Evolutionary conservation across 2,113 vertebrate genomes (phyloP).

Genomic region (Aphyosemion australe): DNA sequence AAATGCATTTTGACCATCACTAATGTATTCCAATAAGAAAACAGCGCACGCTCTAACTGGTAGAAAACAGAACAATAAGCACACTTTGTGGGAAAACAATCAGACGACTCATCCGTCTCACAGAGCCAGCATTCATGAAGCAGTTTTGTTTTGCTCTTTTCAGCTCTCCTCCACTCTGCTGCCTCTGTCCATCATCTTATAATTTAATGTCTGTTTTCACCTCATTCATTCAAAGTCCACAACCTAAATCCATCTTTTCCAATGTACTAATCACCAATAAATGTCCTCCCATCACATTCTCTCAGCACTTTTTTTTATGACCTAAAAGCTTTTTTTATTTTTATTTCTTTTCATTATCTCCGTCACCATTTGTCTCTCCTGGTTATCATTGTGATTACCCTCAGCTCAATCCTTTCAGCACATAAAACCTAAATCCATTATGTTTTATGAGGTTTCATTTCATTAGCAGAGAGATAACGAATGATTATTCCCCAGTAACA

Average conservation of each 20-base stretch:
- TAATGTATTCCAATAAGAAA: conserved; percentile 22
- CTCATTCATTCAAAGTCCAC: background rate
- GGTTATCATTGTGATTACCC: conserved; percentile 4
- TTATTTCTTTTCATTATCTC: conserved; percentile 2
- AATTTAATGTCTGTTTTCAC: background rate
- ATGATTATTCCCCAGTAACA: conserved; percentile 31
- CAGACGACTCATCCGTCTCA: conserved; percentile 15
- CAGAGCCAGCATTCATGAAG: conserved; percentile 50
- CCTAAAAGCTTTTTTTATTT: background rate
- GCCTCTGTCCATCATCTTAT: background rate
- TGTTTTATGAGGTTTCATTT: conserved; percentile 35
- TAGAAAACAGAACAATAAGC: conserved; percentile 35
- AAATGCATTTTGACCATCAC: conserved; percentile 14
- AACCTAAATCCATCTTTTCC: background rate
- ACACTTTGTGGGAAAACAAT: conserved; percentile 43
- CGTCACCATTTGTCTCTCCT: no score
- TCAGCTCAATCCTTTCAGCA: background rate
- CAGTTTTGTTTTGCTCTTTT: background rate
- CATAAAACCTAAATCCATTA: conserved; percentile 41
- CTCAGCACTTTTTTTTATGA: background rate
- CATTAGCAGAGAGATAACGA: conserved; percentile 26
- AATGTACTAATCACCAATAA: background rate
- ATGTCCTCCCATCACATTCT: conserved; percentile 1
- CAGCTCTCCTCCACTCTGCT: conserved; percentile 1
- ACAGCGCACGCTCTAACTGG: conserved; percentile 13